Evolutionary conservation across 2,113 vertebrate genomes (phyloP).

Genomic region (Chaenogobius annularis): DNA sequence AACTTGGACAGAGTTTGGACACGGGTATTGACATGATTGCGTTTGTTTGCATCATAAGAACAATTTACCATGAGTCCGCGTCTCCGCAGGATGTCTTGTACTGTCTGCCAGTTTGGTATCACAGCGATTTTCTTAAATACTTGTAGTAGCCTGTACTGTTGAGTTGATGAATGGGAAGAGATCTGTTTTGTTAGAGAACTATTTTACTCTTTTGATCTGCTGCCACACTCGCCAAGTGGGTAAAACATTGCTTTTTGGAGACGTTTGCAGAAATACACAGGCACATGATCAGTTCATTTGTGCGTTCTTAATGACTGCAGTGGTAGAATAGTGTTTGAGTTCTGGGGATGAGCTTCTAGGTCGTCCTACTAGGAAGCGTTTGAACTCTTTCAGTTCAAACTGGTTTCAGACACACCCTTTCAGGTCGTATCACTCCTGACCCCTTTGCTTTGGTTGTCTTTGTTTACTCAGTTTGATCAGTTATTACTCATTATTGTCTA

Average conservation of each 20-base stretch:
- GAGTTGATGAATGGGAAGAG: neutral
- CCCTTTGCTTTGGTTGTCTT: neutral
- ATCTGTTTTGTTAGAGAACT: neutral
- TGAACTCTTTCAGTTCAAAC: conserved; percentile 28
- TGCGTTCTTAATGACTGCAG: neutral
- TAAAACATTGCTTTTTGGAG: neutral
- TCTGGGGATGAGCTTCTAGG: neutral
- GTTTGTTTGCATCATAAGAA: neutral
- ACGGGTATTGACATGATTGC: neutral
- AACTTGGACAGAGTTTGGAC: neutral
- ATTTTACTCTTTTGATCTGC: neutral
- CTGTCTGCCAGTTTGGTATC: neutral
- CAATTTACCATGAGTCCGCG: neutral
- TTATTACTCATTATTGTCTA: neutral
- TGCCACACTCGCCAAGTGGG: conserved; percentile 1
- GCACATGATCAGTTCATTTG: neutral
- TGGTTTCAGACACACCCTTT: conserved; percentile 17
- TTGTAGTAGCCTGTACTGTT: neutral
- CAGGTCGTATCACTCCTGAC: conserved; percentile 7
- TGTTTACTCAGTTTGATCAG: neutral
- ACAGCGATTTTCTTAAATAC: neutral
- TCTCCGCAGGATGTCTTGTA: neutral
- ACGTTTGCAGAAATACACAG: neutral
- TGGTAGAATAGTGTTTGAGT: neutral
- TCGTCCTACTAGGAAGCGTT: neutral